Conservation (phyloP, 2,797 vertebrate species). For the Parauchenoglanis ngamensis region DNA sequence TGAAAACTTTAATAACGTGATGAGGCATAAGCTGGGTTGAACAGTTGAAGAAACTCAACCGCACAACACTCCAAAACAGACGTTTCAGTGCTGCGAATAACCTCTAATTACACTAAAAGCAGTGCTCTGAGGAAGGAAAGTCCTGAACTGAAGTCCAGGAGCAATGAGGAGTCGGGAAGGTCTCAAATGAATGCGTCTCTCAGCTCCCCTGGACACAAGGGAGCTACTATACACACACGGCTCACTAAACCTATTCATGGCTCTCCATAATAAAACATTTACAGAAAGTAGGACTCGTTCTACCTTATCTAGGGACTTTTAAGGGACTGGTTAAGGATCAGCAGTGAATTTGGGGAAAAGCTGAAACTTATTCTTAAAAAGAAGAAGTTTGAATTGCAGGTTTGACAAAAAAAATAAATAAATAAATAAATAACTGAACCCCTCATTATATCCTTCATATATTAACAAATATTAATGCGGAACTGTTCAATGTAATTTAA, state of each 20-base stretch:
- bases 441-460: not conserved
- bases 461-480: not conserved
- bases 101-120: not conserved
- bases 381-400: too few species aligned
- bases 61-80: conserved; percentile 8
- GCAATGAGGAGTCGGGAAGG: not conserved
- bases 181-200: not conserved
- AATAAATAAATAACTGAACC: not conserved
- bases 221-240: not conserved
- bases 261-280: not conserved
- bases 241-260: not conserved
- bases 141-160: not conserved
- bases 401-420: too few species aligned
- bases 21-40: not conserved
- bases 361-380: too few species aligned
- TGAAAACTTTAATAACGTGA: not conserved
- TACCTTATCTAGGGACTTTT: not conserved
- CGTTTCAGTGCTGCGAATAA: not conserved
- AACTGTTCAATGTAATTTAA: not conserved
- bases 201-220: not conserved
- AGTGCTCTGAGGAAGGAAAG: not conserved
- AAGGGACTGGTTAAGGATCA: not conserved
- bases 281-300: not conserved
- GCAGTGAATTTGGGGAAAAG: too few species aligned
- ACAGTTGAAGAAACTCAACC: not conserved